Evolutionary conservation across 2,113 vertebrate species (phyloP), one percentile per base, ranked within the genome.

Genomic region (Laticauda laticaudata): DNA sequence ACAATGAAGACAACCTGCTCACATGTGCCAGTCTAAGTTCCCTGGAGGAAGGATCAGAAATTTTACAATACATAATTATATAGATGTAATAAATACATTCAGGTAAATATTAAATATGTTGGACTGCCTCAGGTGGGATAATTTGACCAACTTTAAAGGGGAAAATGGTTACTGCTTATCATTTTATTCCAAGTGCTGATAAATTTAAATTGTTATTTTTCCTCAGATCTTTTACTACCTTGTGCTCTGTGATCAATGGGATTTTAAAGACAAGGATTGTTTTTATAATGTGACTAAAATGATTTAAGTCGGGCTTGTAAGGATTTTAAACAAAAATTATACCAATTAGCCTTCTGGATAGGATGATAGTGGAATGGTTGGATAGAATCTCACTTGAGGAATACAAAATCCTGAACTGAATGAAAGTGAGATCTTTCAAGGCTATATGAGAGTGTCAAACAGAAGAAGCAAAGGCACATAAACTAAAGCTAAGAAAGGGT

Each of bases 361-460:
- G 2, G 15, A 61, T 34, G 20, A 56, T 29, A 29, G 48, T 11
- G 91, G 43, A 81, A 5, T 7, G 86, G 94, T 92, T 93, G n/a
- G 81, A 89, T 64, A 93, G 91, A 95, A 96, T 95, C 96, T 97
- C 95, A 88, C 69, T 90, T 90, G 91, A 97, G 92, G 93, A 95
- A 97, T 96, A 97, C 94, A 97, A 97, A 97, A 93, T 95, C 97
- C 98, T 98, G 96, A 97, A 97, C 97, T 96, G 97, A 98, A 94
- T 93, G 96, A 95, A 97, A 97, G 97, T 96, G 95, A 97, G 96
- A 95, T 97, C 97, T 97, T 98, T 97, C 97, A 97, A 97, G 97
- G 95, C 95, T 97, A 93, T 97, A 97, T 96, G 95, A 98, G 96
- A 96, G 97, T 97, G 97, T 97, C 97, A 98, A 98, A 97, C 97